Evolutionary conservation across 2,888 invertebrate genomes (phyloP).

Genomic region (Eulithis testata): DNA sequence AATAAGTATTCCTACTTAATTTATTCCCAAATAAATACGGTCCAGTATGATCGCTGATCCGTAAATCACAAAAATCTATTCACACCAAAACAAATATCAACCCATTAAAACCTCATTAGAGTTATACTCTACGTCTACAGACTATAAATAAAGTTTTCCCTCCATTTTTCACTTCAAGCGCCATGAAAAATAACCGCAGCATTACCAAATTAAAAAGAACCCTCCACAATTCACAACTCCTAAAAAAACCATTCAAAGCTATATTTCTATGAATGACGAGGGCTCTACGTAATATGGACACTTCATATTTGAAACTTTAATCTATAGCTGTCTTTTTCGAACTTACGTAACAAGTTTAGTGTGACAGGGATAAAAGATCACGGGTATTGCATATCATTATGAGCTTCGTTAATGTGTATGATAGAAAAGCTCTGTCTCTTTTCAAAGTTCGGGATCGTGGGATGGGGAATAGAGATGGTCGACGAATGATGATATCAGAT

Average conservation of each 20-base stretch:
- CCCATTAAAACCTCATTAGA: slow-evolving; percentile 46
- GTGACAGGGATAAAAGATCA: slow-evolving; percentile 41
- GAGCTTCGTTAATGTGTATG: slow-evolving; percentile 35
- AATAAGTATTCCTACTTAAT: not conserved
- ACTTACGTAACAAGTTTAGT: slow-evolving; percentile 1
- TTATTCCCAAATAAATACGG: not conserved
- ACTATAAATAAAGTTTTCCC: slow-evolving; percentile 47
- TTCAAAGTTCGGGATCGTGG: slow-evolving; percentile 18
- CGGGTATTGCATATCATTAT: slow-evolving; percentile 57
- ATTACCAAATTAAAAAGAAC: slow-evolving; percentile 27
- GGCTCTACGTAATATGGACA: slow-evolving; percentile 43
- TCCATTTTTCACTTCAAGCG: slow-evolving; percentile 42
- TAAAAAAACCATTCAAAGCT: slow-evolving; percentile 24
- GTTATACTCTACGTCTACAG: slow-evolving; percentile 36
- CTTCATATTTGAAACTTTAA: slow-evolving; percentile 38
- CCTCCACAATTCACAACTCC: slow-evolving; percentile 12
- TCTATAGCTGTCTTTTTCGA: slow-evolving; percentile 37
- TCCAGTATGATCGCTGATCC: slow-evolving; percentile 1
- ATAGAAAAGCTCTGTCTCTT: slow-evolving; percentile 39
- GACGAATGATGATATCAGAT: slow-evolving; percentile 21
- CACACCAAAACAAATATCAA: slow-evolving; percentile 36
- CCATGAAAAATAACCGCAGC: slow-evolving; percentile 44
- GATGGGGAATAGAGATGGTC: slow-evolving; percentile 44
- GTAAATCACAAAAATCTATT: slow-evolving; percentile 25
- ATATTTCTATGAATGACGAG: slow-evolving; percentile 34